A percentile compares a stretch with the other conserved stretches of the same genome.
These are phyloP conservation scores for Eriocheir sinensis DNA, from an alignment of 1,140 invertebrate genomes.

Conservation along the genomic window DNA sequence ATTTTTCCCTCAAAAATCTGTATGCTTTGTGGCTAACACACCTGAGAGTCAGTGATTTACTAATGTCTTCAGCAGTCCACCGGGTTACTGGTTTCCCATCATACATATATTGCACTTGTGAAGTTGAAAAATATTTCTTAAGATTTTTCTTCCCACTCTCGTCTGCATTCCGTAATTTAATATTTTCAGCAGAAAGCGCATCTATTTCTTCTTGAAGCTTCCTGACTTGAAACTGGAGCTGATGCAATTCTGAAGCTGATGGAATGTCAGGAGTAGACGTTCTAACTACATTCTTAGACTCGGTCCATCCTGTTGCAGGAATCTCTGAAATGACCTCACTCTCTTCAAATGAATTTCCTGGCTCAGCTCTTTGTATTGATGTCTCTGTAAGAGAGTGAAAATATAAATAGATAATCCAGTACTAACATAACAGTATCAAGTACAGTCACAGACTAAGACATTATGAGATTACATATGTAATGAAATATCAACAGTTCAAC, in stretches of 20 bases:
- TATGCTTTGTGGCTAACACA: no score
- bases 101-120: no score
- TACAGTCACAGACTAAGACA: no score
- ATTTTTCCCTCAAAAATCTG: constrained; percentile 29
- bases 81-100: constrained; percentile 23
- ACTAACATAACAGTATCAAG: background rate
- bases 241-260: background rate
- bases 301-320: background rate
- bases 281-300: background rate
- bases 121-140: background rate
- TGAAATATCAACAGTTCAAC: no score
- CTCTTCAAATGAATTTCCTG: background rate
- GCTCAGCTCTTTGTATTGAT: background rate
- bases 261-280: background rate
- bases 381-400: constrained; percentile 16
- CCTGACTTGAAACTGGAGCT: no score
- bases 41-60: constrained; percentile 23
- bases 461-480: no score
- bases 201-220: background rate
- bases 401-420: background rate
- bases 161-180: background rate
- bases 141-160: background rate
- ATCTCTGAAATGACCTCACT: no score
- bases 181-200: constrained; percentile 28
- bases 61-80: constrained; percentile 33